These are phyloP conservation scores for Araneus ventricosus DNA, from an alignment of 1,140 invertebrate species.

Conservation along the genomic window DNA sequence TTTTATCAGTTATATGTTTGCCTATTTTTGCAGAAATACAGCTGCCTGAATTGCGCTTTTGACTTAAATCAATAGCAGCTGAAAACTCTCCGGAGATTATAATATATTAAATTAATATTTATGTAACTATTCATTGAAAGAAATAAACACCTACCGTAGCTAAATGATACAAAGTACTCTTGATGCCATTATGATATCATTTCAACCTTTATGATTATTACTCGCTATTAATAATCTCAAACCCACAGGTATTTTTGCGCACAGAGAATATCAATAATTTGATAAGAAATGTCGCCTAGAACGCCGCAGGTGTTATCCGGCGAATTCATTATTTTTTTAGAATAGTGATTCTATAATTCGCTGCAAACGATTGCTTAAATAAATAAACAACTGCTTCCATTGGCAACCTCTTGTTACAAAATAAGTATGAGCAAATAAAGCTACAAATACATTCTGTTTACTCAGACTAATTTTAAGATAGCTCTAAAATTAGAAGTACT, in stretches of 20 bases:
- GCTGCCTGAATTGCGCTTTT: too few relatives aligned
- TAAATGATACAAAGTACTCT: too few relatives aligned
- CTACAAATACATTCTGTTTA: conserved; percentile 12
- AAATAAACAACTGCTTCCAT: not conserved
- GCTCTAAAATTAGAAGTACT: conserved; percentile 34
- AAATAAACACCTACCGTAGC: too few relatives aligned
- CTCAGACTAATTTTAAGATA: not conserved
- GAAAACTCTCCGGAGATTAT: too few relatives aligned
- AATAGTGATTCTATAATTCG: not conserved
- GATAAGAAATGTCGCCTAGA: not conserved
- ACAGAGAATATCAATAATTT: not conserved
- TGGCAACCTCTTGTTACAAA: conserved; percentile 11
- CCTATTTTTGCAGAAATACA: too few relatives aligned
- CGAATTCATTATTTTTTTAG: not conserved
- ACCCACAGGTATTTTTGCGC: not conserved
- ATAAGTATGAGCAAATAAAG: not conserved
- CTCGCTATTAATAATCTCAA: not conserved
- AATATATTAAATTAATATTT: too few relatives aligned
- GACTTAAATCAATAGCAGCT: too few relatives aligned
- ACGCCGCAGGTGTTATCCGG: not conserved
- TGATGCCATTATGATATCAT: too few relatives aligned
- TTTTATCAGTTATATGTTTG: too few relatives aligned
- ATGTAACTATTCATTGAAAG: too few relatives aligned
- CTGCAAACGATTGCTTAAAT: not conserved
- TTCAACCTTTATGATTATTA: too few relatives aligned